These are phyloP conservation scores for Diabrotica balteata DNA, from an alignment of 2,888 invertebrate species.

Conservation along the genomic window DNA sequence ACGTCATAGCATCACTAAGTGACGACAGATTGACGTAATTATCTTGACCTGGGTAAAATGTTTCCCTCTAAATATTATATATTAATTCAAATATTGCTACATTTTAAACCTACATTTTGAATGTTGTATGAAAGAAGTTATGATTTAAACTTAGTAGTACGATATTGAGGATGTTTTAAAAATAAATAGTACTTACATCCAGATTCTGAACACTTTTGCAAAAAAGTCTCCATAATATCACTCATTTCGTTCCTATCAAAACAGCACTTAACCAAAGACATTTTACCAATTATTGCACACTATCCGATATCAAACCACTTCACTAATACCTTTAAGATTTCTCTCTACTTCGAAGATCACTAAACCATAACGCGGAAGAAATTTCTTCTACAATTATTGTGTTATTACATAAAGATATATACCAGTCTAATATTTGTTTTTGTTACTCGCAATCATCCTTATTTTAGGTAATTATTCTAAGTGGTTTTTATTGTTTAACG, in stretches of 20 bases:
- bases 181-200: slow-evolving; percentile 72
- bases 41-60: not conserved
- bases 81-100: too few relatives aligned
- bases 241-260: slow-evolving; percentile 78
- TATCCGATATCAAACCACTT: not conserved
- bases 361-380: slow-evolving; percentile 4
- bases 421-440: not conserved
- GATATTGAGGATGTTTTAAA: not conserved
- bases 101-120: too few relatives aligned
- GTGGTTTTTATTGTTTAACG: too few relatives aligned
- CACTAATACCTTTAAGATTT: slow-evolving; percentile 1
- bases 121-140: too few relatives aligned
- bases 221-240: slow-evolving; percentile 76
- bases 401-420: not conserved
- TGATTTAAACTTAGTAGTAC: too few relatives aligned
- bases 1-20: too few relatives aligned
- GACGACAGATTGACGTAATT: not conserved
- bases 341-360: slow-evolving; percentile 6
- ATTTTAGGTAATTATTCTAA: not conserved
- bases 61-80: too few relatives aligned
- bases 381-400: not conserved
- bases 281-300: slow-evolving; percentile 46
- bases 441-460: not conserved
- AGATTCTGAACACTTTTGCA: slow-evolving; percentile 82
- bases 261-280: slow-evolving; percentile 80